Evolutionary conservation across 2,888 invertebrate genomes (phyloP), one percentile per base, ranked within the genome.

Genomic region (Digitonthophagus gazella): DNA sequence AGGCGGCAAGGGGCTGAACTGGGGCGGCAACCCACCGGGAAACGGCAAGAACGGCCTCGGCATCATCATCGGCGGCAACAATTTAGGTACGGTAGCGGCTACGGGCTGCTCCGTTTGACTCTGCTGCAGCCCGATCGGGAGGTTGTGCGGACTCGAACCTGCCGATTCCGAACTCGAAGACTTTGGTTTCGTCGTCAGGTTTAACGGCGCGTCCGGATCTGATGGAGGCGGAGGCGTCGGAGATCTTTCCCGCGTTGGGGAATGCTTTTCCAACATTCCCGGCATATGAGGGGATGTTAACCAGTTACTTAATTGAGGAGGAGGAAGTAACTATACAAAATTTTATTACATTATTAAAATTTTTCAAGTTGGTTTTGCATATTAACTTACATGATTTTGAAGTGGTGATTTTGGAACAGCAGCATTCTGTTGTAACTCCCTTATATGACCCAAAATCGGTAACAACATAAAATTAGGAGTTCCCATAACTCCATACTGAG

Each of bases 151-250:
- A 76, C 85, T 85, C 58, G 85, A 85, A 5, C 85, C 84, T 5
- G 88, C 81, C 2, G 89, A 89, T 11, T 86, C 85, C 67, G 83
- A 82, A 67, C 71, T 83, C 75, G 82, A 74, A 74, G 85, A 81
- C 77, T 95, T 92, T 69, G 96, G 96, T 83, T 96, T 96, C 22
- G 74, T 75, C 78, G 91, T 91, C 66, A 96, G 88, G 84, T 96
- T 96, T 58, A 97, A 86, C 0, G 96, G 96, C 1, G 93, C 89
- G 80, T 95, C 95, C 0, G 91, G 89, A 82, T 93, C 91, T 15
- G 79, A 76, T 64, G 74, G 76, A 55, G 80, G 79, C 11, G 81
- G 80, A 1, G 82, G 80, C 15, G 83, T 77, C n/a, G 82, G 79
- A 1, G 79, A 78, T 56, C 76, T 76, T 70, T 77, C 81, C 14